A percentile compares a stretch with the other conserved stretches of the same genome.
Evolutionary conservation across 1,140 invertebrate species (phyloP).

Genomic region (Propsilocerus akamusi): DNA sequence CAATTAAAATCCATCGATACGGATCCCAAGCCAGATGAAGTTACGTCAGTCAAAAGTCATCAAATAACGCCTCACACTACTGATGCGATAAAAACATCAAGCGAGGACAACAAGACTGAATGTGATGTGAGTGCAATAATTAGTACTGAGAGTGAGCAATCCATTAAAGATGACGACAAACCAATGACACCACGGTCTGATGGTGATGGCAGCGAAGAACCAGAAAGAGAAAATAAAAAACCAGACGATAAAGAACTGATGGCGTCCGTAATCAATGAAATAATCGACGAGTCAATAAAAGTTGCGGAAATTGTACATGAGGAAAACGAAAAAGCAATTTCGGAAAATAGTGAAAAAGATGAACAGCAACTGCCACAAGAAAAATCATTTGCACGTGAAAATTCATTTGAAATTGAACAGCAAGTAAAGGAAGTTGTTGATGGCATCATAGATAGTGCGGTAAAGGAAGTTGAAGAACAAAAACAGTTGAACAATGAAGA

Average conservation of each 20-base stretch:
- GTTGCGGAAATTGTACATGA: slow-evolving; percentile 11
- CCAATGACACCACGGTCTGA: neutral
- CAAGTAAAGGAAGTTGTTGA: slow-evolving; percentile 27
- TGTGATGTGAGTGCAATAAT: neutral
- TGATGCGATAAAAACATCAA: slow-evolving; percentile 4
- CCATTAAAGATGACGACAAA: slow-evolving; percentile 5
- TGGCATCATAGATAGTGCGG: slow-evolving; percentile 26
- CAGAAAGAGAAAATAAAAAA: slow-evolving; percentile 10
- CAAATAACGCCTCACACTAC: neutral
- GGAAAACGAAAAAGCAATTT: slow-evolving; percentile 12
- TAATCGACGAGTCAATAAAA: slow-evolving; percentile 17
- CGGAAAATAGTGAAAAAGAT: slow-evolving; percentile 4
- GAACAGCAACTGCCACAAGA: slow-evolving; percentile 4
- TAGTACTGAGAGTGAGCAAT: neutral
- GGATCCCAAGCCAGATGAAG: neutral
- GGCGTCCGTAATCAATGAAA: slow-evolving; percentile 14
- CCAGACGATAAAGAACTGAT: slow-evolving; percentile 15
- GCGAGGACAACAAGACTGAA: no score
- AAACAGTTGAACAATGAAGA: no score
- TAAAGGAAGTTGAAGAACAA: slow-evolving; percentile 15
- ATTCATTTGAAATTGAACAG: slow-evolving; percentile 16
- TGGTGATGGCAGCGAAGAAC: neutral
- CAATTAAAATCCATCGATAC: slow-evolving; percentile 1
- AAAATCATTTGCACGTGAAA: slow-evolving; percentile 1
- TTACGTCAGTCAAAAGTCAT: slow-evolving; percentile 4